Base-by-base conservation (phyloP, 2,113 vertebrate species). In the Leiothrix lutea region DNA sequence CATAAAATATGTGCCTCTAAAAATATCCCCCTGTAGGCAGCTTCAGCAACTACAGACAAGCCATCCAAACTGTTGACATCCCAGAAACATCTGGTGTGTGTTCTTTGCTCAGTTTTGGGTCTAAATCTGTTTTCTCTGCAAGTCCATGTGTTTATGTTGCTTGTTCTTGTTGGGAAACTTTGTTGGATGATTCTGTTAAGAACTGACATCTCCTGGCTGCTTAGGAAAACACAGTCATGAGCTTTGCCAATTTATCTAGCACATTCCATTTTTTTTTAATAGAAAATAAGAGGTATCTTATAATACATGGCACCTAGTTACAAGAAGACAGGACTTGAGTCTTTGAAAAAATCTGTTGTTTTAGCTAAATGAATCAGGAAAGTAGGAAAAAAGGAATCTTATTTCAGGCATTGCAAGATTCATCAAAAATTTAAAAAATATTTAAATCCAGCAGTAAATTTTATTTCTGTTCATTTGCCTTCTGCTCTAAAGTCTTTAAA, bases 201-300 rank as follows among this genome's bases (percentile, higher is more conserved):
- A 96, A 92, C 92, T 95, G 92, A 96, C 96, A 95, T 95, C 96
- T 97, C 94, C 96, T 95, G 94, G 88, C 83, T 95, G 91, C 64
- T 94, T 36, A 40, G 80, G 83, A 94, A 88, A 95, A 74, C 88
- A 97, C 87, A 95, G 82, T 29, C 82, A 18, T 35, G 42, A n/a
- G n/a, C 67, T 86, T 77, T 88, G 79, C 88, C 90, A 83, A 10
- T 61, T 20, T 33, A 90, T 51, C 35, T 24, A 47, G 14, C 15
- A 15, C 31, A 38, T 70, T 85, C 29, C 18, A 58, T 75, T 58
- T 74, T 58, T 74, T 18, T 56, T 80, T 36, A 67, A 67, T 19
- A 62, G 45, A 53, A 93, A 82, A 33, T 42, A 57, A 57, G 21
- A 90, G 54, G 31, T 86, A 47, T 21, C 58, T 88, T 9, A 2